Evolutionary conservation across 2,113 vertebrate species (phyloP).

Genomic region (Mustelus asterias): DNA sequence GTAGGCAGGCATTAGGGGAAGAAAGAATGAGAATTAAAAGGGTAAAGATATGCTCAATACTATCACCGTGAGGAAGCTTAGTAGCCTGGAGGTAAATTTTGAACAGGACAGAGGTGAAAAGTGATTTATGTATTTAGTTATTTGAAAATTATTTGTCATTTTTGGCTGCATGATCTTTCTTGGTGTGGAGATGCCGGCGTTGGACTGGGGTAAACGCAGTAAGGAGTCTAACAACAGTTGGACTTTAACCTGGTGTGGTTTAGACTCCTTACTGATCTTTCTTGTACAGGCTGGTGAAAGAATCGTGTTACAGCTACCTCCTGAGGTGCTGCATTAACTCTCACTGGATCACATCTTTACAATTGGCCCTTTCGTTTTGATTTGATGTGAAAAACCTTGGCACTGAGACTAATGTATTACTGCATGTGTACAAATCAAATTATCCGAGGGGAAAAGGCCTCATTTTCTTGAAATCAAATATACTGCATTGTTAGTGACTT

Average conservation of each 20-base stretch:
- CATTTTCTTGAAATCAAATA: conserved; percentile 11
- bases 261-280: no score
- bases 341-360: neutral
- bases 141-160: neutral
- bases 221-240: no score
- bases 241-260: no score
- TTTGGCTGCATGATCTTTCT: neutral
- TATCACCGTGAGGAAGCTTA: neutral
- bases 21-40: neutral
- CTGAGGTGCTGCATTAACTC: neutral
- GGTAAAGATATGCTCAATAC: neutral
- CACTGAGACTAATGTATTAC: neutral
- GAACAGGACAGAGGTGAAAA: neutral
- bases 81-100: neutral
- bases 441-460: neutral
- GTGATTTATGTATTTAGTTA: neutral
- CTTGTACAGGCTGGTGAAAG: neutral
- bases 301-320: neutral
- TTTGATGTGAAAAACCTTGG: neutral
- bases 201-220: no score
- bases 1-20: neutral
- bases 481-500: conserved; percentile 12
- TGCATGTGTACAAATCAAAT: neutral
- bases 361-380: neutral
- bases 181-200: no score